These are phyloP conservation scores for Aporophyla nigra DNA, from an alignment of 2,888 invertebrate genomes.

Conservation along the genomic window DNA sequence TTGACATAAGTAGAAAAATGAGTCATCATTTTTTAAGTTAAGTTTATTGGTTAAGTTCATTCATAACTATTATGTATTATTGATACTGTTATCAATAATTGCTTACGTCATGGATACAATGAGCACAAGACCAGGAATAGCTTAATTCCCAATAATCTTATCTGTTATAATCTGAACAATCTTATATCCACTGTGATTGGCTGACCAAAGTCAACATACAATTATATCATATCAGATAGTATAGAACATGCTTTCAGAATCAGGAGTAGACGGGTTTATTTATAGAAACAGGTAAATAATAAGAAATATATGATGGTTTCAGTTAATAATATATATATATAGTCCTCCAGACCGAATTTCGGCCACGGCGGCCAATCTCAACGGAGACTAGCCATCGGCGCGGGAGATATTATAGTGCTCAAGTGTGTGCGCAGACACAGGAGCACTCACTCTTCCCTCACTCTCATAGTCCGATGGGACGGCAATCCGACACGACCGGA, in stretches of 20 bases:
- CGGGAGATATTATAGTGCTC: too few species aligned
- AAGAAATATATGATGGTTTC: constrained; percentile 10
- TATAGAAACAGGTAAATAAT: constrained; percentile 1
- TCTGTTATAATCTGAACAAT: constrained; percentile 5
- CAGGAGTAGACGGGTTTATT: neutral
- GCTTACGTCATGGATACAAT: neutral
- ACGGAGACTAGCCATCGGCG: too few species aligned
- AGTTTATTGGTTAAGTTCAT: neutral
- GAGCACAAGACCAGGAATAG: neutral
- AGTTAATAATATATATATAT: too few species aligned
- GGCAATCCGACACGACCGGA: too few species aligned
- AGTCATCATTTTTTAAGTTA: neutral
- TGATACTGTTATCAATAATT: constrained; percentile 14
- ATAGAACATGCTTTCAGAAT: constrained; percentile 22
- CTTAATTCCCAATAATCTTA: neutral
- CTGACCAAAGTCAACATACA: neutral
- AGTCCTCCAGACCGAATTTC: too few species aligned
- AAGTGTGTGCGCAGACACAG: too few species aligned
- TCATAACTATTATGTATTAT: constrained; percentile 8
- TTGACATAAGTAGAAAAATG: neutral
- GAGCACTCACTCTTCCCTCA: too few species aligned
- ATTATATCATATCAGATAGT: constrained; percentile 7
- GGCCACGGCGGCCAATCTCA: too few species aligned
- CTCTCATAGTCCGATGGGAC: too few species aligned
- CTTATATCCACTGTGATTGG: neutral